Evolutionary conservation across 2,113 vertebrate species (phyloP).

Genomic region (Prochilodus magdalenae): DNA sequence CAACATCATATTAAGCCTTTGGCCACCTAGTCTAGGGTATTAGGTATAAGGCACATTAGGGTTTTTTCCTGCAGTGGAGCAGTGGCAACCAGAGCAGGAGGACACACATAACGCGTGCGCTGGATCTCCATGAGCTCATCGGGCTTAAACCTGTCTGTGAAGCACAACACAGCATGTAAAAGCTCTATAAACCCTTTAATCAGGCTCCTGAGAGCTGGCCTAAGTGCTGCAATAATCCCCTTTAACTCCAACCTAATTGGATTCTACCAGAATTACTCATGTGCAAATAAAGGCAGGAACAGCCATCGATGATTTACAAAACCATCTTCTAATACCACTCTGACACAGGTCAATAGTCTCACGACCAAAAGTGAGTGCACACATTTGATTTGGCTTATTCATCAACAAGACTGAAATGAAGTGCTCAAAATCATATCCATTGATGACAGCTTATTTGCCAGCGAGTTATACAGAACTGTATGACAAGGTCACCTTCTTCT

Average conservation of each 20-base stretch:
- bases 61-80: conserved; percentile 7
- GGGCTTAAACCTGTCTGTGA: conserved; percentile 39
- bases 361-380: background rate
- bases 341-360: conserved; percentile 16
- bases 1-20: background rate
- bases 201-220: conserved; percentile 39
- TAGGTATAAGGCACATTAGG: background rate
- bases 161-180: conserved; percentile 43
- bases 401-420: conserved; percentile 6
- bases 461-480: background rate
- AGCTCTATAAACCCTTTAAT: conserved; percentile 51
- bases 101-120: background rate
- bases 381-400: background rate
- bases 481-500: no score
- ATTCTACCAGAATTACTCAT: conserved; percentile 47
- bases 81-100: background rate
- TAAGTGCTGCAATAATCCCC: conserved; percentile 50
- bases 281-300: conserved; percentile 40
- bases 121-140: conserved; percentile 16
- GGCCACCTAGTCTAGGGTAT: background rate
- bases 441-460: conserved; percentile 7
- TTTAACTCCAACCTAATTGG: conserved; percentile 55
- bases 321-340: conserved; percentile 7
- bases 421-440: background rate
- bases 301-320: conserved; percentile 23